Evolutionary conservation across 2,797 vertebrate genomes (phyloP), one percentile per base, ranked within the genome.

Genomic region (Pagetopsis macropterus): DNA sequence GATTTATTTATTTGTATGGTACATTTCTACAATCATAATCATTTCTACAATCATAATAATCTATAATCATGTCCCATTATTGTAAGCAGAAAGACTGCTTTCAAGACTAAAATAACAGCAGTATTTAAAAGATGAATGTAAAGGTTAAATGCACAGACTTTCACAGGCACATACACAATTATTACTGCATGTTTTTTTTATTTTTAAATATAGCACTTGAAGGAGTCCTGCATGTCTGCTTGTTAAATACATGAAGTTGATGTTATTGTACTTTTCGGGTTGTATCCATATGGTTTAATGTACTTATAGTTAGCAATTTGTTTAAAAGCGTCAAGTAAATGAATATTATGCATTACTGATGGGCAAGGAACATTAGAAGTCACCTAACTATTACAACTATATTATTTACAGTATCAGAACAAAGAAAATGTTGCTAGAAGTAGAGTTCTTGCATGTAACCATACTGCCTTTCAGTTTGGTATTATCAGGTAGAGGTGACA

Each of bases 1-100:
- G 33, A 43, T 63, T 4, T 65, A 82, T 70, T 2, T 52, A 65
- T 75, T 37, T 37, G 8, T 9, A 37, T 37, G 33, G 33, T 37
- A 37, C 8, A 37, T 37, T 37, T 37, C 6, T 37, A 37, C 33
- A 27, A 27, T 27, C 27, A 27, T 27, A 27, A 27, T 27, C 27
- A 27, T 27, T 27, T 27, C 27, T 27, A 27, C 4, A 27, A 27
- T 27, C 27, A 27, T 27, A 5, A 27, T 27, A 27, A 27, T 27
- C 27, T 27, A 27, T 5, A 27, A 27, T 27, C 27, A 27, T 27
- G 46, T 59, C 15, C 16, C 23, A 60, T 52, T 11, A 57, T 31
- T 57, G 12, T 9, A 31, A 13, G 60, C 9, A 60, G 23, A 51
- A 21, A 51, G 10, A 61, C 19, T 31, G n/a, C 27, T 58, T 21